Conservation (phyloP, 2,113 vertebrate species). For the Hippocampus guttulatus region DNA sequence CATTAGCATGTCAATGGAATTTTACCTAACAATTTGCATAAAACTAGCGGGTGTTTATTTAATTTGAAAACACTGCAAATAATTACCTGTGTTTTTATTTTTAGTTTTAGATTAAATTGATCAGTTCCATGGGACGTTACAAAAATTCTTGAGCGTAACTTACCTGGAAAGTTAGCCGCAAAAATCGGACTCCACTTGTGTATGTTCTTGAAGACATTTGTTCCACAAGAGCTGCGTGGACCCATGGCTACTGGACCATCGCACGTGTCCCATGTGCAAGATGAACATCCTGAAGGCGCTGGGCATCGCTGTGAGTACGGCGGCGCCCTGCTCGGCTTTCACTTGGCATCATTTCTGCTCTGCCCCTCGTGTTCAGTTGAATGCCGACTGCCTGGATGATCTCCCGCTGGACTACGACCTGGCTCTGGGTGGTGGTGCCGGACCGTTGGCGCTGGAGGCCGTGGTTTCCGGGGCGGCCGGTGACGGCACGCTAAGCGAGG, state of each 20-base stretch:
- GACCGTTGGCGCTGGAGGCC: slow-evolving; percentile 56
- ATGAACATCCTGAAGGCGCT: slow-evolving; percentile 99
- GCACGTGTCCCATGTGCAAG: slow-evolving; percentile 99
- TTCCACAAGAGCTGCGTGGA: slow-evolving; percentile 98
- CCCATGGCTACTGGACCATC: slow-evolving; percentile 96
- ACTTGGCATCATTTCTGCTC: neutral
- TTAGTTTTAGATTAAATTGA: too few relatives aligned
- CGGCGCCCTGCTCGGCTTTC: neutral
- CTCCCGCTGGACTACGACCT: slow-evolving; percentile 66
- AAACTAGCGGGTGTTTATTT: too few relatives aligned
- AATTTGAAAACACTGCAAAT: too few relatives aligned
- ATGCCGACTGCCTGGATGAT: slow-evolving; percentile 66
- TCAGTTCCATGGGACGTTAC: too few relatives aligned
- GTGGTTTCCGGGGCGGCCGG: slow-evolving; percentile 61
- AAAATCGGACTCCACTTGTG: neutral
- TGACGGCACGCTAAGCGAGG: slow-evolving; percentile 61
- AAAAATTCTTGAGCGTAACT: too few relatives aligned
- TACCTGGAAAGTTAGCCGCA: neutral
- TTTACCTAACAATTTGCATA: too few relatives aligned
- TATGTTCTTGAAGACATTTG: slow-evolving; percentile 71
- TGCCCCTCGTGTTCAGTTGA: slow-evolving; percentile 43
- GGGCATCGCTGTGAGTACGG: slow-evolving; percentile 88
- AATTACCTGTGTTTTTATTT: too few relatives aligned
- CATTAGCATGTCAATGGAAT: too few relatives aligned
- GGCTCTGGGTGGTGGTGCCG: slow-evolving; percentile 37